Base-by-base conservation (phyloP, 2,888 invertebrate species). In the Eupeodes luniger region DNA sequence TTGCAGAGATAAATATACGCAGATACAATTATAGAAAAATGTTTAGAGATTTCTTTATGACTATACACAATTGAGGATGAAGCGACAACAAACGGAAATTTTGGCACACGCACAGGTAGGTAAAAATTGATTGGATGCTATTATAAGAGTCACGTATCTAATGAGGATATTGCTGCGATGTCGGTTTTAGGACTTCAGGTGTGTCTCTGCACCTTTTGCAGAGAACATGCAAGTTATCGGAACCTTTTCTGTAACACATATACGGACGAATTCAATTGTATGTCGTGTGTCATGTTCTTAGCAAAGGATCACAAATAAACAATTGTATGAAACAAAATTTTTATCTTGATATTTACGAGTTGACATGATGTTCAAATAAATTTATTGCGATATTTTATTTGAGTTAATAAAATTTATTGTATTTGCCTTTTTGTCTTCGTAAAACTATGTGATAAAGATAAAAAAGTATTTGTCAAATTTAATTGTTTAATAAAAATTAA, bases 81-180 rank as follows among this genome's bases (percentile, higher is more conserved):
- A n/a, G 44, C 16, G 61, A 77, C 12, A 57, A 79, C 76, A 11
- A 64, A 74, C 47, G 61, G 19, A 49, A 72, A 78, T 88, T 27
- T 88, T 88, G 88, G 88, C 88, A 88, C 88, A 85, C 88, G 88
- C 81, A 88, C 85, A 88, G 87, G 87, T 88, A 81, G 27, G n/a
- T 36, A 11, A 2, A 61, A 59, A 64, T 70, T 69, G 81, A 88
- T 88, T 88, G 64, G 88, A 79, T 84, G 77, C 64, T 75, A 80
- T 84, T 85, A 64, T 36, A 81, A 81, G 80, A 77, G 77, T 78
- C 84, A 59, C 47, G 77, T 84, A 70, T 79, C 59, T 62, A 75
- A 62, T 81, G 80, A 84, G 49, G 74, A 81, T 40, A 40, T 81
- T 80, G 72, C 72, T 72, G 5, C 19, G 49, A 27, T 77, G 34